Percentiles rank a stretch among this genome's conserved stretches.
Evolutionary conservation across 2,797 vertebrate genomes (phyloP).

Genomic region (Sebastes elongatus): DNA sequence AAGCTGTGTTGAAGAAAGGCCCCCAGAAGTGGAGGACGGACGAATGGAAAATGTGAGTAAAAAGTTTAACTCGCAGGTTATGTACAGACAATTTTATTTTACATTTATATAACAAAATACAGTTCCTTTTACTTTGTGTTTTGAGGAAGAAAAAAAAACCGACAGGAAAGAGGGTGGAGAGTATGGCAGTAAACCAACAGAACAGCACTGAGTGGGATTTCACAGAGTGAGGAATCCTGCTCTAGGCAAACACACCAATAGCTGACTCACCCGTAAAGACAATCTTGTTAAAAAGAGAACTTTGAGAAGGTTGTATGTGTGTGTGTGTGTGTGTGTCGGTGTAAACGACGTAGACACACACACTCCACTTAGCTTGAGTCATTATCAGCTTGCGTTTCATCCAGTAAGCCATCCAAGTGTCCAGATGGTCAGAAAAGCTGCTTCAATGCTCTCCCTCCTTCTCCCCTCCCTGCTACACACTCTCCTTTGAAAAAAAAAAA

Average conservation of each 20-base stretch:
- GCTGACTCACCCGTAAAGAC: conserved; percentile 72
- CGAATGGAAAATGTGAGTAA: conserved; percentile 1
- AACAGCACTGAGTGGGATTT: conserved; percentile 61
- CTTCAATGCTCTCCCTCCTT: conserved; percentile 66
- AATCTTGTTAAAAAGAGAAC: conserved; percentile 77
- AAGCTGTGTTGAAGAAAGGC: conserved; percentile 20
- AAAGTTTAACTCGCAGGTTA: neutral
- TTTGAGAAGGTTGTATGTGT: conserved; percentile 53
- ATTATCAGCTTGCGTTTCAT: conserved; percentile 83
- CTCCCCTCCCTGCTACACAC: conserved; percentile 46
- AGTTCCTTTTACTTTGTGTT: conserved; percentile 36
- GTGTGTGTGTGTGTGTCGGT: neutral
- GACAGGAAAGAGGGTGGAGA: conserved; percentile 33
- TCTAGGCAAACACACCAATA: conserved; percentile 57
- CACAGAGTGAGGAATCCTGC: conserved; percentile 69
- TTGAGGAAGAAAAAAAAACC: neutral
- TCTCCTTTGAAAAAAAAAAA: conserved; percentile 47
- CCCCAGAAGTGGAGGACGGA: conserved; percentile 17
- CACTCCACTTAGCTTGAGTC: conserved; percentile 77
- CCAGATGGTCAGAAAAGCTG: conserved; percentile 86
- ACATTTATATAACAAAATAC: conserved; percentile 71
- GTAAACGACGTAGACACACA: conserved; percentile 23
- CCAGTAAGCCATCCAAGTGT: conserved; percentile 80
- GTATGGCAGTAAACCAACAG: conserved; percentile 40
- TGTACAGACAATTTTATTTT: conserved; percentile 67